Evolutionary conservation across 2,113 vertebrate species (phyloP), one percentile per base, ranked within the genome.

Genomic region (Microcebus lehilahytsara): DNA sequence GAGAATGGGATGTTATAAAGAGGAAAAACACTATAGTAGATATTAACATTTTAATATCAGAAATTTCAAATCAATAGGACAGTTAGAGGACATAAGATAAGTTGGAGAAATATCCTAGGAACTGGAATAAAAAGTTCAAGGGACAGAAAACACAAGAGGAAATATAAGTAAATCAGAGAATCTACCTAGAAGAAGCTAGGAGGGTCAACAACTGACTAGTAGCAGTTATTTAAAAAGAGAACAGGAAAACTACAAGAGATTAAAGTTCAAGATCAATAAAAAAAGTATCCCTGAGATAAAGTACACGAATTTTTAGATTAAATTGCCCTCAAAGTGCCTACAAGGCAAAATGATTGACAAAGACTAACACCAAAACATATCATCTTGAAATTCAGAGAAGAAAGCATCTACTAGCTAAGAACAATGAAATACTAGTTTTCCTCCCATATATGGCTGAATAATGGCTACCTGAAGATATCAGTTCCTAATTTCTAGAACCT

Each of bases 31-130:
- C 9, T 40, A 30, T 67, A 67, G 93, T 89, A 93, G 67, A 91
- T 42, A 86, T n/a, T 93, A 96, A 93, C 93, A 93, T 67, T 79
- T 74, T 95, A 72, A 79, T 78, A 83, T 83, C n/a, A 89, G 30
- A 85, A 89, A 93, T 69, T 27, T 46, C 83, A 95, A 85, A 80
- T 83, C 13, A 60, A 51, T 19, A 60, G 37, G 25, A 93, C 53
- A 4, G 13, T 78, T 89, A 77, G 66, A 66, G 69, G 25, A 81
- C 30, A 53, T n/a, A 85, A 77, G 62, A 78, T 32, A 67, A 49
- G 9, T 19, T 94, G 34, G 85, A 93, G n/a, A 89, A 74, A 4
- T 72, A 25, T 79, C 58, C 34, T 14, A 69, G 22, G 60, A 92
- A 86, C 40, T 37, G 20, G 34, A 86, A 84, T 16, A 67, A 80